These are phyloP conservation scores for Agrilus planipennis DNA, from an alignment of 1,140 invertebrate genomes.

Conservation along the genomic window DNA sequence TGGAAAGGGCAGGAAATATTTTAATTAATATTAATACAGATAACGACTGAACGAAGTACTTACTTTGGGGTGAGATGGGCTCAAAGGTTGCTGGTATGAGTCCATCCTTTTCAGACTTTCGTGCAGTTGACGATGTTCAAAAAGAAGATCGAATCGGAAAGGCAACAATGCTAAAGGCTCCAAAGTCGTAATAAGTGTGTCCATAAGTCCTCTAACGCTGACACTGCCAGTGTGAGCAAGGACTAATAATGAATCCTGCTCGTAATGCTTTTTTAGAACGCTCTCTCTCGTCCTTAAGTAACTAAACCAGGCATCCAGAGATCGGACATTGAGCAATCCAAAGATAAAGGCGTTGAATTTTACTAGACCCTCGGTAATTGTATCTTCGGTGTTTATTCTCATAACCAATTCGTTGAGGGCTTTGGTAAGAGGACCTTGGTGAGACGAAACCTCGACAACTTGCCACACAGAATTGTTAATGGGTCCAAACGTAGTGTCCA, in stretches of 20 bases:
- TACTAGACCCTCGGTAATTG: conserved; percentile 69
- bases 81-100: conserved; percentile 27
- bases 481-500: conserved; percentile 76
- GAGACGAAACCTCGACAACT: conserved; percentile 74
- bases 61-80: conserved; percentile 29
- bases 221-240: conserved; percentile 52
- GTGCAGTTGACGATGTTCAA: conserved; percentile 65
- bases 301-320: conserved; percentile 75
- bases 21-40: not conserved
- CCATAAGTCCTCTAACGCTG: conserved; percentile 50
- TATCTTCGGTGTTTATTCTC: conserved; percentile 72
- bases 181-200: conserved; percentile 58
- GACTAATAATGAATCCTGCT: conserved; percentile 54
- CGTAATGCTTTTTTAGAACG: conserved; percentile 71
- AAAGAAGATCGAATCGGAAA: conserved; percentile 69
- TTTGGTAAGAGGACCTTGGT: conserved; percentile 72
- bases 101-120: conserved; percentile 60
- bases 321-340: conserved; percentile 70
- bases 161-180: conserved; percentile 64
- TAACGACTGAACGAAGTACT: not conserved
- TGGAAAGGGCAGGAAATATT: not conserved
- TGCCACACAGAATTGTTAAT: conserved; percentile 83
- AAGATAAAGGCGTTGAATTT: conserved; percentile 86
- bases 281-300: conserved; percentile 71
- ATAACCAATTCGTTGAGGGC: conserved; percentile 77